These are phyloP conservation scores for Scaptomyza graminum DNA, from an alignment of 1,140 invertebrate species.

Conservation along the genomic window DNA sequence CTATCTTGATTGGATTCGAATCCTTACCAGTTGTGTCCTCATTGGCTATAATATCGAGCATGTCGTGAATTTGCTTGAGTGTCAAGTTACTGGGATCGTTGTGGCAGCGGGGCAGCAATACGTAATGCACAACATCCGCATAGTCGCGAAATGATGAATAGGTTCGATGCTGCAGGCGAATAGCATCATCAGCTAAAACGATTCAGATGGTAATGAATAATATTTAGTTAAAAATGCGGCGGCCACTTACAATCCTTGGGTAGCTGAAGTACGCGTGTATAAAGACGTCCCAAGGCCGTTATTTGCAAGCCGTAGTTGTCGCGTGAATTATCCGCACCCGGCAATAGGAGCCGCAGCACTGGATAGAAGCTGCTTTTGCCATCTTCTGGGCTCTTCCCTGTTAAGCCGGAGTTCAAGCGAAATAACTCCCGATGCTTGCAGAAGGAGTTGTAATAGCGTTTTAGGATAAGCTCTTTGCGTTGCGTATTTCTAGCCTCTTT, in stretches of 20 bases:
- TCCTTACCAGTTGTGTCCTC: constrained; percentile 84
- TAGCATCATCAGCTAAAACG: constrained; percentile 86
- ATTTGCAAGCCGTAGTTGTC: constrained; percentile 88
- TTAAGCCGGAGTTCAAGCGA: constrained; percentile 34
- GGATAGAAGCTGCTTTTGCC: constrained; percentile 87
- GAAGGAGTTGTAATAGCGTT: constrained; percentile 75
- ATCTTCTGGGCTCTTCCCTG: constrained; percentile 35
- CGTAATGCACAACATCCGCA: constrained; percentile 88
- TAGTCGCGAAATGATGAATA: constrained; percentile 87
- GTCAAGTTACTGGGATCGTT: constrained; percentile 84
- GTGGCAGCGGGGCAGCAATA: constrained; percentile 88
- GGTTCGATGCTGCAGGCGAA: constrained; percentile 87
- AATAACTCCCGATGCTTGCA: constrained; percentile 62
- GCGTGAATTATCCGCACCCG: constrained; percentile 87
- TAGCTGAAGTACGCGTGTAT: constrained; percentile 89
- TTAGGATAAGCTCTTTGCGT: constrained; percentile 61
- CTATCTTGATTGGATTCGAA: not conserved
- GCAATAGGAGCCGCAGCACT: constrained; percentile 89
- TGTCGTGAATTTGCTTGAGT: constrained; percentile 88
- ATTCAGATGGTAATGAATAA: too few species aligned
- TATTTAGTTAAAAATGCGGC: too few species aligned
- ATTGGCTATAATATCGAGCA: constrained; percentile 88
- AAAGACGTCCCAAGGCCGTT: constrained; percentile 87
- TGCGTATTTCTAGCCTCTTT: constrained; percentile 46
- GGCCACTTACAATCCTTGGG: constrained; percentile 84